Evolutionary conservation across 2,888 invertebrate species (phyloP), one percentile per base, ranked within the genome.

Genomic region (Drosophila rellima): DNA sequence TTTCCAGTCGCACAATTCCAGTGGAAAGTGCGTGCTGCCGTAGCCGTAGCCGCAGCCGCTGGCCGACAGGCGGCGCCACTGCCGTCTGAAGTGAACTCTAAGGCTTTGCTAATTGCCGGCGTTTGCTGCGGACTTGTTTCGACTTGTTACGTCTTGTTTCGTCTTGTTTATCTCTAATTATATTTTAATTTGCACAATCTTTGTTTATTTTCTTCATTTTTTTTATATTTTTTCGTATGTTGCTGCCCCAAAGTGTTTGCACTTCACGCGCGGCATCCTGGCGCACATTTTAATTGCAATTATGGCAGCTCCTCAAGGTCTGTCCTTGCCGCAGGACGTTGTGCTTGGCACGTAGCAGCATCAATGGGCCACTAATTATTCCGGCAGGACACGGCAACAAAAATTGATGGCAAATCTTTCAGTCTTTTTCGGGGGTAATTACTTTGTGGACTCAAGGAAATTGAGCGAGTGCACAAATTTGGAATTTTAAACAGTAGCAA

Each of bases 391-490:
- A 55, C 62, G 37, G 47, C 54, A 48, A 50, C 48, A 48, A 56
- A 67, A 81, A 79, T 82, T 79, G 70, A 85, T 85, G 82, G 76
- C 65, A 81, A 82, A 84, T 80, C 73, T 79, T 73, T 55, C 40
- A 42, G 65, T 63, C 72, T 70, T 73, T 13, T 17, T 72, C 72
- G 31, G 50, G 78, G 81, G 85, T 88, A 87, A 90, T 90, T 90
- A 89, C 80, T 82, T 90, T 86, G 78, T 86, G 84, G 82, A 88
- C 83, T 81, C 77, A 74, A 87, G 90, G 90, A 91, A 91, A 91
- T 91, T 90, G 91, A 87, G 90, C 90, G 89, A 86, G 79, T 80
- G 83, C 79, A 91, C 88, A 87, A 81, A 75, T 85, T 78, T 40
- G 63, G 87, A 89, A 88, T 86, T 82, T 83, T 69, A 90, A 87